A percentile compares a stretch with the other conserved stretches of the same genome.
These are phyloP conservation scores for Myotis myotis DNA, from an alignment of 2,797 vertebrate genomes.

Conservation along the genomic window DNA sequence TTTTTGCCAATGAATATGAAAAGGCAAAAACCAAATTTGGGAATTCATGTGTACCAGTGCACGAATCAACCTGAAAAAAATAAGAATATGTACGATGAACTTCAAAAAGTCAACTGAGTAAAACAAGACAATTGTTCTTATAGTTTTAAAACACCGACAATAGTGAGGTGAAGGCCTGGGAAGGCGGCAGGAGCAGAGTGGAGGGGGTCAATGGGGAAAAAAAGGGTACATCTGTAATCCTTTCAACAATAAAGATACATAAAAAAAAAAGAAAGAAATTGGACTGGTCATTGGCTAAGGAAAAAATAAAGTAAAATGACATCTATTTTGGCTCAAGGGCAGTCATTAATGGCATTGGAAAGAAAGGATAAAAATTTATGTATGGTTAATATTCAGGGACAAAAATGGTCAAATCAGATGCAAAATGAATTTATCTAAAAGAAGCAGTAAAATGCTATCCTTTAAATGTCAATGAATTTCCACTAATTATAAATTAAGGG, in stretches of 20 bases:
- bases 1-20: slow-evolving; percentile 75
- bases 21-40: slow-evolving; percentile 52
- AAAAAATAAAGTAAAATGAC: no score
- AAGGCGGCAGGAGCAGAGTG: no score
- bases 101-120: slow-evolving; percentile 78
- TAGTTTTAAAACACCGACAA: slow-evolving; percentile 75
- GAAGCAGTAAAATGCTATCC: background rate
- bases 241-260: no score
- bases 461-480: slow-evolving; percentile 3
- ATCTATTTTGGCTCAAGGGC: slow-evolving; percentile 56
- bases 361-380: slow-evolving; percentile 72
- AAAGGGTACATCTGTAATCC: no score
- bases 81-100: background rate
- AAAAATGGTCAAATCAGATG: slow-evolving; percentile 48
- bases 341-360: slow-evolving; percentile 78
- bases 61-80: slow-evolving; percentile 71
- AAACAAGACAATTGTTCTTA: slow-evolving; percentile 64
- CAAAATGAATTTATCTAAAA: slow-evolving; percentile 1
- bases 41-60: slow-evolving; percentile 26
- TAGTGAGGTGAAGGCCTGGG: no score
- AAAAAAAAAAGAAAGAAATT: no score
- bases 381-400: slow-evolving; percentile 55
- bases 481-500: slow-evolving; percentile 43
- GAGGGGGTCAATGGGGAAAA: no score
- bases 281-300: no score